Evolutionary conservation across 1,140 invertebrate species (phyloP).

Genomic region (Gyrodactylus bullatarudis): DNA sequence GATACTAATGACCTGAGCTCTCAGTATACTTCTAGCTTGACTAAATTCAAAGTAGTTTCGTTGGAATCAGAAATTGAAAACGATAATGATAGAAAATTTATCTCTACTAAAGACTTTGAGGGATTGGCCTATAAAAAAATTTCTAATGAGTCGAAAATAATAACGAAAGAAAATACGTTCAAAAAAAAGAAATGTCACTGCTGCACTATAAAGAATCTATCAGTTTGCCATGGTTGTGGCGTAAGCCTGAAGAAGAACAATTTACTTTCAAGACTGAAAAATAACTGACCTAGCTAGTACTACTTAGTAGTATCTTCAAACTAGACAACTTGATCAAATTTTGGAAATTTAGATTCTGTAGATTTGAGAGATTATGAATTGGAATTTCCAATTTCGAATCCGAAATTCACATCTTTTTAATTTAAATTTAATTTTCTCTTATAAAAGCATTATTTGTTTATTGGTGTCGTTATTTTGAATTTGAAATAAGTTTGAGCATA

Average conservation of each 20-base stretch:
- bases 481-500: conserved; percentile 8
- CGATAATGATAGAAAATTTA: background rate
- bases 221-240: background rate
- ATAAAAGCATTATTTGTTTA: background rate
- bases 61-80: background rate
- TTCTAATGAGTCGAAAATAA: background rate
- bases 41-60: background rate
- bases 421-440: background rate
- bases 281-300: too few species aligned
- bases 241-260: background rate
- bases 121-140: background rate
- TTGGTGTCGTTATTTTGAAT: too few species aligned
- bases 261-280: background rate
- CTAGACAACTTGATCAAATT: too few species aligned
- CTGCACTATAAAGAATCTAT: background rate
- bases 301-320: too few species aligned
- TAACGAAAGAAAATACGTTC: background rate
- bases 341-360: too few species aligned
- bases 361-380: too few species aligned
- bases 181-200: background rate
- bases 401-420: too few species aligned
- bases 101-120: background rate
- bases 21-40: background rate
- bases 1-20: background rate
- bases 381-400: too few species aligned